These are phyloP conservation scores for Pogonomyrmex barbatus DNA, from an alignment of 1,140 invertebrate genomes.

Conservation along the genomic window DNA sequence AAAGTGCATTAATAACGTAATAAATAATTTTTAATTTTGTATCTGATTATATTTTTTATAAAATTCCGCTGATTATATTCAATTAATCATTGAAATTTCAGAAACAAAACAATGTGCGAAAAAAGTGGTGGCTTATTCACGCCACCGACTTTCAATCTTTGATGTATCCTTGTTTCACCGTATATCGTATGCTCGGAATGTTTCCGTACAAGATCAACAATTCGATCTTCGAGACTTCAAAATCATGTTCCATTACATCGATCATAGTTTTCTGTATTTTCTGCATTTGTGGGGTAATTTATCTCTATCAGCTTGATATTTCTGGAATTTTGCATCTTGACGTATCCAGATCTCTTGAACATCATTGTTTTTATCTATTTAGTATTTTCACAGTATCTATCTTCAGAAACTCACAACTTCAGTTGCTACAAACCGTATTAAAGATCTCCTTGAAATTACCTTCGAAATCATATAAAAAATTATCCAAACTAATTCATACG, in stretches of 20 bases:
- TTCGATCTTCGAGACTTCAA: slow-evolving; percentile 40
- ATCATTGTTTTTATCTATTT: slow-evolving; percentile 73
- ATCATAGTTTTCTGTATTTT: slow-evolving; percentile 54
- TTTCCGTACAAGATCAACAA: slow-evolving; percentile 69
- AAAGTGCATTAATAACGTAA: not conserved
- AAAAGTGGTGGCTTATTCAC: slow-evolving; percentile 59
- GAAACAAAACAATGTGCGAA: not conserved
- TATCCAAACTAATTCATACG: slow-evolving; percentile 73
- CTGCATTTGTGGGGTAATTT: not conserved
- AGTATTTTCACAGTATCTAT: slow-evolving; percentile 41
- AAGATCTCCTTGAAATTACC: slow-evolving; percentile 72
- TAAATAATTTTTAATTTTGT: not conserved
- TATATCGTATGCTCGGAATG: slow-evolving; percentile 68
- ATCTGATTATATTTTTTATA: not conserved
- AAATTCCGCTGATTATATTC: not conserved
- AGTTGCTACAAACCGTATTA: slow-evolving; percentile 68
- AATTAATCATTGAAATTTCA: not conserved
- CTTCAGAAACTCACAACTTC: slow-evolving; percentile 52
- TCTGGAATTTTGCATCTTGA: slow-evolving; percentile 10
- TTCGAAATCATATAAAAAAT: slow-evolving; percentile 58
- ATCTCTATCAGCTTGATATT: slow-evolving; percentile 74
- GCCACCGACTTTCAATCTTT: slow-evolving; percentile 71
- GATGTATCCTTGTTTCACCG: slow-evolving; percentile 67
- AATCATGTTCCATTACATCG: slow-evolving; percentile 47
- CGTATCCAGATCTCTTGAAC: slow-evolving; percentile 70